Evolutionary conservation across 2,797 vertebrate genomes (phyloP).

Genomic region (Syndactyla subalaris): DNA sequence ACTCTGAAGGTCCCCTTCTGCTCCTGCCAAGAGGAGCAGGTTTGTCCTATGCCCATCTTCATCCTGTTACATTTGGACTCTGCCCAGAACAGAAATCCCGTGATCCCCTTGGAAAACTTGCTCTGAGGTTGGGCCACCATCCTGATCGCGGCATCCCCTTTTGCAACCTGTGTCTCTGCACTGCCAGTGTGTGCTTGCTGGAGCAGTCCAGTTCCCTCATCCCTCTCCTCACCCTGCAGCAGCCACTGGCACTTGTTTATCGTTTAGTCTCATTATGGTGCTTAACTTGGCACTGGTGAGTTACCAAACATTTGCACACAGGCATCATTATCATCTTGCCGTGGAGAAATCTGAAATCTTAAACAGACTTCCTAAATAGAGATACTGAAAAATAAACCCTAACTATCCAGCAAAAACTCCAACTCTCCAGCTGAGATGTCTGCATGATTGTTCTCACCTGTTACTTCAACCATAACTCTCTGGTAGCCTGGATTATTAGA

Average conservation of each 20-base stretch:
- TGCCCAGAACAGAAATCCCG: background rate
- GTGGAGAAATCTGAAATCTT: background rate
- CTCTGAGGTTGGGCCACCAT: fast-evolving
- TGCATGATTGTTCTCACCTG: background rate
- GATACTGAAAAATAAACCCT: background rate
- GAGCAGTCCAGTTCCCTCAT: background rate
- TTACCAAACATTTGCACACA: background rate
- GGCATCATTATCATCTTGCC: background rate
- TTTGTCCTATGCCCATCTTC: background rate
- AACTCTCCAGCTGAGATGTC: background rate
- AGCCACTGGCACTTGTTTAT: background rate
- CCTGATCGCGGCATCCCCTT: background rate
- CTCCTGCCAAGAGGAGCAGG: background rate
- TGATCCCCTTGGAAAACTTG: fast-evolving
- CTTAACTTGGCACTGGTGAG: background rate
- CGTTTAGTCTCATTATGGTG: background rate
- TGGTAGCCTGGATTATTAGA: background rate
- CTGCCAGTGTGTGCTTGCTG: fast-evolving
- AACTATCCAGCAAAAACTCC: background rate
- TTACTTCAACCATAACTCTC: background rate
- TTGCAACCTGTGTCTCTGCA: background rate
- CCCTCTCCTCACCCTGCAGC: background rate
- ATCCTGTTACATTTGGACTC: background rate
- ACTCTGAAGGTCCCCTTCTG: background rate
- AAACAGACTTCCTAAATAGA: background rate